Percentiles rank a stretch among this genome's conserved stretches.
These are phyloP conservation scores for Trichogramma pretiosum DNA, from an alignment of 1,140 invertebrate genomes.

Conservation along the genomic window DNA sequence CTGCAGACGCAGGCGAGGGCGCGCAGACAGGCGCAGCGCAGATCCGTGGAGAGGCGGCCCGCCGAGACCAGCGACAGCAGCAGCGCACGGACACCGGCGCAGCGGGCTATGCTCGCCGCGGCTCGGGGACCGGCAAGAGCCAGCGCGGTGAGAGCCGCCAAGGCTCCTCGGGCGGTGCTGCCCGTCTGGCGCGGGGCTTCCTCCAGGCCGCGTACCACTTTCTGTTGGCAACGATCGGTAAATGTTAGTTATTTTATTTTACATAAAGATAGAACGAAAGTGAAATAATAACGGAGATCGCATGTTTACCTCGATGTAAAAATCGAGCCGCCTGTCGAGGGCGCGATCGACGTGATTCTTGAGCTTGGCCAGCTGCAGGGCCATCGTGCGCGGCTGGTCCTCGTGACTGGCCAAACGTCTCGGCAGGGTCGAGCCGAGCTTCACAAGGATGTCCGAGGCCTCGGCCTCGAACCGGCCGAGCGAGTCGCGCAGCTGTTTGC, in stretches of 20 bases:
- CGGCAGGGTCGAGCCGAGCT: slow-evolving; percentile 32
- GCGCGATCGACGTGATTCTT: slow-evolving; percentile 29
- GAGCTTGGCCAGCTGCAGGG: slow-evolving; percentile 28
- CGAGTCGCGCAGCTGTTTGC: slow-evolving; percentile 28
- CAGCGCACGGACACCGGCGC: slow-evolving; percentile 52
- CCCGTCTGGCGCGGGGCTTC: slow-evolving; percentile 31
- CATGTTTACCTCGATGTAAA: slow-evolving; percentile 37
- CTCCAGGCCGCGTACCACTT: slow-evolving; percentile 35
- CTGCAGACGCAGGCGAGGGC: slow-evolving; percentile 59
- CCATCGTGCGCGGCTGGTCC: slow-evolving; percentile 25
- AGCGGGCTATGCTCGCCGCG: slow-evolving; percentile 52
- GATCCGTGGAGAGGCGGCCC: slow-evolving; percentile 42
- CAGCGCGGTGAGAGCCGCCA: slow-evolving; percentile 43
- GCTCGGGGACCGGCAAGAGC: slow-evolving; percentile 52
- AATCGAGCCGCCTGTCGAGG: slow-evolving; percentile 34
- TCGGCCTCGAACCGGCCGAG: slow-evolving; percentile 34
- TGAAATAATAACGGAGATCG: too few species aligned
- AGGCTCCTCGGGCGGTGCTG: slow-evolving; percentile 31
- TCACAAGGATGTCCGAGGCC: slow-evolving; percentile 31
- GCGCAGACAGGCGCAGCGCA: slow-evolving; percentile 48
- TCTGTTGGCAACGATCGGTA: slow-evolving; percentile 22
- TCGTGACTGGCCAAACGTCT: slow-evolving; percentile 28
- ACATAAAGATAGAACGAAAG: too few species aligned
- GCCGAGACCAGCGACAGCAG: slow-evolving; percentile 38
- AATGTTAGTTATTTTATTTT: too few species aligned